A percentile compares a stretch with the other conserved stretches of the same genome.
Conservation (phyloP, 2,888 invertebrate genomes). For the Cremastinae sp. region DNA sequence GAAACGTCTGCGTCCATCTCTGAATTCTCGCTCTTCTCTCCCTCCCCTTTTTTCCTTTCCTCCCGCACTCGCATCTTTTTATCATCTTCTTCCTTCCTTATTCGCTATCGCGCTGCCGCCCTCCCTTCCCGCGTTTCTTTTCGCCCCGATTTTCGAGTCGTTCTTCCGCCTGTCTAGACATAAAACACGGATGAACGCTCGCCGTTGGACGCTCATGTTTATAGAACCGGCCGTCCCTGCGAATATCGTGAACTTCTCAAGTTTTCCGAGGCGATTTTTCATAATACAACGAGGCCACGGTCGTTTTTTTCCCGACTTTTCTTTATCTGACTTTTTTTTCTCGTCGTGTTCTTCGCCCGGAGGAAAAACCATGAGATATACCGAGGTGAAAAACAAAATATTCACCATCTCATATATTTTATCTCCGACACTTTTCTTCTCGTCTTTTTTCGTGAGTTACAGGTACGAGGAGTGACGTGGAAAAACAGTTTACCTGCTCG, state of each 20-base stretch:
- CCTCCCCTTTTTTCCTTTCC: constrained; percentile 15
- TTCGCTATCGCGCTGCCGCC: constrained; percentile 6
- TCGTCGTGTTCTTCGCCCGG: background rate
- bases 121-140: constrained; percentile 10
- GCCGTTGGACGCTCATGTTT: constrained; percentile 41
- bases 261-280: constrained; percentile 30
- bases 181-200: constrained; percentile 46
- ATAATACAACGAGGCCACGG: constrained; percentile 1
- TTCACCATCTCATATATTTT: background rate
- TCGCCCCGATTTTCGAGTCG: constrained; percentile 47
- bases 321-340: no score
- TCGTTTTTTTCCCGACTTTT: background rate
- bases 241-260: constrained; percentile 36
- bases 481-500: background rate
- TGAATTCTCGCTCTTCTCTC: constrained; percentile 7
- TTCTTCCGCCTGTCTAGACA: constrained; percentile 54
- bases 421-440: constrained; percentile 6
- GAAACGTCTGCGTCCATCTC: constrained; percentile 27
- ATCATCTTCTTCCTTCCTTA: background rate
- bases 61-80: background rate
- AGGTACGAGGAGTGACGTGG: constrained; percentile 13
- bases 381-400: constrained; percentile 5
- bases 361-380: background rate
- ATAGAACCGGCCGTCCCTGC: constrained; percentile 23
- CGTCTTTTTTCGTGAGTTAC: background rate